Conservation (phyloP, 2,797 vertebrate genomes). For the Gadopsis bispinosus region DNA sequence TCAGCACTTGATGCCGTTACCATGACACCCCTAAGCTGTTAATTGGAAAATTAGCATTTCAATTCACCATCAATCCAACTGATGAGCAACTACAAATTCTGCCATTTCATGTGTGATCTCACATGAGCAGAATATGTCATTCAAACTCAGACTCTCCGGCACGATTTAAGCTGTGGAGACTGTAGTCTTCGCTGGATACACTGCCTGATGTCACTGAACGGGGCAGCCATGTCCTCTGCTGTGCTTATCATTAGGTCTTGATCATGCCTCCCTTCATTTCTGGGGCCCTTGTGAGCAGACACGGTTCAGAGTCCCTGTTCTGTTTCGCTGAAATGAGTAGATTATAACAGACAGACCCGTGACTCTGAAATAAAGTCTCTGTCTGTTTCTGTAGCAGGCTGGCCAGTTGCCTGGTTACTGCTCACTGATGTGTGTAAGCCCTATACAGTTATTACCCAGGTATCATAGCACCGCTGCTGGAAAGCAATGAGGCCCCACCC, state of each 20-base stretch:
- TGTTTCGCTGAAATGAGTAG: constrained; percentile 36
- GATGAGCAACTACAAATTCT: constrained; percentile 41
- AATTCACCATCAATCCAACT: constrained; percentile 40
- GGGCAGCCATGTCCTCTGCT: neutral
- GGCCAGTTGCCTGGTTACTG: constrained; percentile 86
- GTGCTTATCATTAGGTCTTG: neutral
- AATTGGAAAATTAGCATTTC: constrained; percentile 66
- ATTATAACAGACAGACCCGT: constrained; percentile 57
- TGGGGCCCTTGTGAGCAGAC: constrained; percentile 33
- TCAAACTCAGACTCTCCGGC: neutral
- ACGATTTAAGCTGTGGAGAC: neutral
- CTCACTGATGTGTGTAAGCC: constrained; percentile 80
- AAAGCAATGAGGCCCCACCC: constrained; percentile 57
- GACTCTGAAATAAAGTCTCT: constrained; percentile 64
- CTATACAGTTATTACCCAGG: constrained; percentile 84
- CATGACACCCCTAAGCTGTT: constrained; percentile 43
- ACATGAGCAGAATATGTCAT: constrained; percentile 32
- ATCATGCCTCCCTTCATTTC: constrained; percentile 9
- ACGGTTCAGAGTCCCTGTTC: constrained; percentile 35
- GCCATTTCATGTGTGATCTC: constrained; percentile 31
- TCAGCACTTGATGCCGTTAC: constrained; percentile 49
- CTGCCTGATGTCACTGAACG: neutral
- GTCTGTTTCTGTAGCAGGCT: constrained; percentile 75
- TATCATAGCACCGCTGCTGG: constrained; percentile 78
- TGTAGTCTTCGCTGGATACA: neutral